phyloP scores from a whole-genome alignment of 2,888 invertebrate genomes.

The Drosophila cognata region DNA sequence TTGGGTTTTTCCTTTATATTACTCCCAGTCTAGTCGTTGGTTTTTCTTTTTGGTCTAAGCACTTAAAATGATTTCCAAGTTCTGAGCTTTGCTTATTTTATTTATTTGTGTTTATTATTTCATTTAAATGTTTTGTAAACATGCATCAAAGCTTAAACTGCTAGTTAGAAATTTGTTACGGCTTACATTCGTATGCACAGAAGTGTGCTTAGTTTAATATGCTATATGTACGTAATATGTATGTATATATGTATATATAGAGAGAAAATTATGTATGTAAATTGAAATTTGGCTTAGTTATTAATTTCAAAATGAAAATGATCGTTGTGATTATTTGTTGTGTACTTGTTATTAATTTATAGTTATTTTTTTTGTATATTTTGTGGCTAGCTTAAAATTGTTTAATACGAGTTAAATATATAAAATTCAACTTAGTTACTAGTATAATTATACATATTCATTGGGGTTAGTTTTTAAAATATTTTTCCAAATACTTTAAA shows the following conservation, averaged over 20 bases:
- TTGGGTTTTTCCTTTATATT: conserved; percentile 21
- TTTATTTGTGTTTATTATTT: conserved; percentile 63
- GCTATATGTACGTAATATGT: conserved; percentile 16
- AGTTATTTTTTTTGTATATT: conserved; percentile 31
- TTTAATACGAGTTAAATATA: conserved; percentile 3
- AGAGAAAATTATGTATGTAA: conserved; percentile 31
- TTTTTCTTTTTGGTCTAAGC: conserved; percentile 17
- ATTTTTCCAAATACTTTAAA: conserved; percentile 14
- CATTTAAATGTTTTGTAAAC: conserved; percentile 82
- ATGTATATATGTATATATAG: conserved; percentile 13
- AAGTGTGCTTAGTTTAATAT: conserved; percentile 21
- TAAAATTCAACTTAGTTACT: conserved; percentile 39
- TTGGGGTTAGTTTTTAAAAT: conserved; percentile 29
- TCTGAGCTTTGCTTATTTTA: conserved; percentile 42
- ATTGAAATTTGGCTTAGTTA: conserved; percentile 42
- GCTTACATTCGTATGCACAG: conserved; percentile 33
- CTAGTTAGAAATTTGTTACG: conserved; percentile 68
- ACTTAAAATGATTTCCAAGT: conserved; percentile 48
- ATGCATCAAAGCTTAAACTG: conserved; percentile 81
- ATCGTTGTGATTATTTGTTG: conserved; percentile 38
- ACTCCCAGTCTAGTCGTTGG: neutral
- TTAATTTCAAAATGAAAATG: conserved; percentile 35
- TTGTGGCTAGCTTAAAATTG: conserved; percentile 37
- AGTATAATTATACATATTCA: conserved; percentile 24
- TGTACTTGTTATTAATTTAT: conserved; percentile 9